phyloP scores from a whole-genome alignment of 2,888 invertebrate genomes.

The Nymphalis polychloros region DNA sequence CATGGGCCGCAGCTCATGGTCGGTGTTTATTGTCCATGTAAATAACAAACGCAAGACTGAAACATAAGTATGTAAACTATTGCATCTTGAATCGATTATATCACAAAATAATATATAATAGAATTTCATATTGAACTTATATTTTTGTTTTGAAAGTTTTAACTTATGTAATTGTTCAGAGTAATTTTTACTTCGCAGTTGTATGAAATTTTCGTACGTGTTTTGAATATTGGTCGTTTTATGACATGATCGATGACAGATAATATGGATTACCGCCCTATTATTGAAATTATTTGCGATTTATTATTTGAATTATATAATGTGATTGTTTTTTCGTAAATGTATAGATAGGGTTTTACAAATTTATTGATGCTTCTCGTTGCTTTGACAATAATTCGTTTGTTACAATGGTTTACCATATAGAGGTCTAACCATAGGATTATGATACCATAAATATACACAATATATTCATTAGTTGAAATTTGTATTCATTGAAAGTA shows the following conservation, averaged over 20 bases:
- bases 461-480: slow-evolving; percentile 41
- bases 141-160: too few relatives aligned
- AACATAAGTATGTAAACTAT: slow-evolving; percentile 33
- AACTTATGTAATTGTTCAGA: not conserved
- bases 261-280: slow-evolving; percentile 27
- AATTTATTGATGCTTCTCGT: slow-evolving; percentile 43
- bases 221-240: slow-evolving; percentile 7
- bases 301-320: slow-evolving; percentile 26
- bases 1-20: slow-evolving; percentile 20
- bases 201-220: not conserved
- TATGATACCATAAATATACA: slow-evolving; percentile 30
- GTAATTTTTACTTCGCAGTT: not conserved
- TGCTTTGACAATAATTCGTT: slow-evolving; percentile 56
- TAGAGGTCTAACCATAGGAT: slow-evolving; percentile 28
- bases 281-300: slow-evolving; percentile 35
- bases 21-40: slow-evolving; percentile 62
- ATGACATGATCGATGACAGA: slow-evolving; percentile 26
- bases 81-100: slow-evolving; percentile 27
- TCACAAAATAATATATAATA: slow-evolving; percentile 1
- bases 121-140: too few relatives aligned
- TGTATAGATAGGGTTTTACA: slow-evolving; percentile 34
- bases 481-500: slow-evolving; percentile 73
- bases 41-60: slow-evolving; percentile 76
- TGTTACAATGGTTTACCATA: slow-evolving; percentile 43
- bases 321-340: slow-evolving; percentile 27